Conservation (phyloP, 2,888 invertebrate species). For the Chaetogeoica ovagalla region DNA sequence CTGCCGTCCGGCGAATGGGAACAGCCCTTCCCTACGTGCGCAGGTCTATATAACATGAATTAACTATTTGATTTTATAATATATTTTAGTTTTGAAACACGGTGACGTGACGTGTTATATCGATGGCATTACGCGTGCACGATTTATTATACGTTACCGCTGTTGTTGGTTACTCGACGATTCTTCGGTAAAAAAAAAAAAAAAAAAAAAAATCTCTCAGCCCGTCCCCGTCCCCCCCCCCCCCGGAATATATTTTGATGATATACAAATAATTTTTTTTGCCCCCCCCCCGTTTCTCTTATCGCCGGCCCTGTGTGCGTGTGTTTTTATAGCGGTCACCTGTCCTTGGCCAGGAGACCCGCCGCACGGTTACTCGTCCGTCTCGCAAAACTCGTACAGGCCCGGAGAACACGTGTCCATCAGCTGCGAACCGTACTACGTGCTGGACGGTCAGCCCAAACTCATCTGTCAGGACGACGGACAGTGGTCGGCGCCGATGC, state of each 20-base stretch:
- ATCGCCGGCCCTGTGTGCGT: conserved; percentile 11
- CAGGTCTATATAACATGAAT: conserved; percentile 62
- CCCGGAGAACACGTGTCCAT: conserved; percentile 85
- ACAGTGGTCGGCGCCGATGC: conserved; percentile 79
- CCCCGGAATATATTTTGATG: neutral
- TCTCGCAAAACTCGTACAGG: conserved; percentile 71
- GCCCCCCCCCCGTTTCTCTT: neutral
- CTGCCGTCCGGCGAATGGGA: conserved; percentile 80
- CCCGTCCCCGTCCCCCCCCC: neutral
- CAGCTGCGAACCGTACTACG: conserved; percentile 83
- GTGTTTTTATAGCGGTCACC: conserved; percentile 70
- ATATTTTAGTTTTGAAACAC: no score
- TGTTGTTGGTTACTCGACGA: no score
- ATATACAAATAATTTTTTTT: neutral
- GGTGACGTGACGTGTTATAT: no score
- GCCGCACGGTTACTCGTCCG: conserved; percentile 77
- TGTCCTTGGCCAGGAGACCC: conserved; percentile 76
- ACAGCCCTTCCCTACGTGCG: conserved; percentile 73
- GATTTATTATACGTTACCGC: no score
- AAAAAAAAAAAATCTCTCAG: no score
- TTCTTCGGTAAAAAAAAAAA: no score
- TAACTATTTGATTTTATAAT: neutral
- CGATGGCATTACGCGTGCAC: no score
- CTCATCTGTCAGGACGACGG: conserved; percentile 86
- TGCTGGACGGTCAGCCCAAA: conserved; percentile 88